Base-by-base conservation (phyloP, 2,888 invertebrate species). In the Dendrolimus houi region DNA sequence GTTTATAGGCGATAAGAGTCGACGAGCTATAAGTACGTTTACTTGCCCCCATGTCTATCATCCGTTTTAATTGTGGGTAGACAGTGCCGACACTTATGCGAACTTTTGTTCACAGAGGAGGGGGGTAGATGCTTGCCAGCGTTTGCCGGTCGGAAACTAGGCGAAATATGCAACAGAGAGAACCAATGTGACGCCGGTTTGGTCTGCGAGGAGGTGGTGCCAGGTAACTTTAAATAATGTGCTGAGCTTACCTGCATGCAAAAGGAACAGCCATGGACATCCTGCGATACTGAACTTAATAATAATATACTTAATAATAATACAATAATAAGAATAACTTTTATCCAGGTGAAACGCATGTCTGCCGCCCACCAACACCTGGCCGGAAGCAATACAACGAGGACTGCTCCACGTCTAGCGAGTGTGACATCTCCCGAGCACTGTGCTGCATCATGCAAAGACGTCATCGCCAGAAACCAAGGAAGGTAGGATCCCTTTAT, bases 381-480 rank as follows among this genome's bases (percentile, higher is more conserved):
- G 94, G 94, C 57, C 95, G 94, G 68, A 96, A 96, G 81, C 96
- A 96, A 72, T 96, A 96, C 88, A 96, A 95, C 70, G 96, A 96
- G 74, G 94, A 95, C 66, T 97, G 97, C 83, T 90, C 90, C 69
- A 93, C 94, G 79, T 96, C 96, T 62, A 94, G 93, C 72, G 97
- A 97, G 72, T 97, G 97, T 74, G 97, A 97, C 83, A 94, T 96
- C 69, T 93, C 94, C 58, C 93, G 96, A 56, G 97, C 97, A 29
- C 92, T 97, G 57, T 97, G 97, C 88, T 97, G 97, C 85, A 96
- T 96, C 85, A 88, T 96, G 71, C 96, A 96, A 71, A 93, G 96
- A 62, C 93, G 96, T 66, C 97, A 97, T 83, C 93, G 97, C 54
- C 96, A 96, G 89, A 94, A 95, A 66, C 93, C 96, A 1, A 92